Percentiles rank a stretch among this genome's conserved stretches.
These are phyloP conservation scores for Odontocerum albicorne DNA, from an alignment of 2,888 invertebrate species.

Conservation along the genomic window DNA sequence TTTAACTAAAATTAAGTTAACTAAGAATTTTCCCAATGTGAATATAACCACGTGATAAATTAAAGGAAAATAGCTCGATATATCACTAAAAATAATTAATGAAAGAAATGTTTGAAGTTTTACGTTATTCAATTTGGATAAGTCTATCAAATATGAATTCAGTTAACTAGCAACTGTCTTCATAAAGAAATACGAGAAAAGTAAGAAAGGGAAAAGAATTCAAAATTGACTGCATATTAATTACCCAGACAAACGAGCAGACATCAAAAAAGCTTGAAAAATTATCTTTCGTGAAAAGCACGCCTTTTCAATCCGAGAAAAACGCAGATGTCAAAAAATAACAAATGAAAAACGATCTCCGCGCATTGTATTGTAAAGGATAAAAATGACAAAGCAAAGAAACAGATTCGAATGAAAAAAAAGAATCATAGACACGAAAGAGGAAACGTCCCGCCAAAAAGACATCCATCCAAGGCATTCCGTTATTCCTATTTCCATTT, in stretches of 20 bases:
- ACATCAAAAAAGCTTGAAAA: conserved; percentile 28
- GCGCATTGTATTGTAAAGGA: conserved; percentile 8
- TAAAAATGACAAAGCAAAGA: conserved; percentile 20
- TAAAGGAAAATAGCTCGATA: too few relatives aligned
- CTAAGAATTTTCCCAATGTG: too few relatives aligned
- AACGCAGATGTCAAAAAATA: conserved; percentile 22
- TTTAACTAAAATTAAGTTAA: too few relatives aligned
- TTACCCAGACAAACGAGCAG: conserved; percentile 32
- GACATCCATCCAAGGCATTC: conserved; percentile 24
- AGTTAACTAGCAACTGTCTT: too few relatives aligned
- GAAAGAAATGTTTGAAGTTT: too few relatives aligned
- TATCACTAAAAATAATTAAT: too few relatives aligned
- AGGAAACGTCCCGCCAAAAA: conserved; percentile 33
- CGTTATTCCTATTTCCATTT: conserved; percentile 40
- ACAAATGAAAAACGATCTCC: conserved; percentile 18
- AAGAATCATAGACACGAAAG: conserved; percentile 13
- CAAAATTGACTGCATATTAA: conserved; percentile 35
- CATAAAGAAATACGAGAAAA: too few relatives aligned
- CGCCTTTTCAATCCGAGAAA: conserved; percentile 12
- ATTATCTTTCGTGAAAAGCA: conserved; percentile 8
- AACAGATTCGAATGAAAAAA: conserved; percentile 20
- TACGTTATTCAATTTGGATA: too few relatives aligned
- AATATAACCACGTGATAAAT: too few relatives aligned
- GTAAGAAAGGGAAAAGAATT: conserved; percentile 3
- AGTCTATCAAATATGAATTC: too few relatives aligned